A percentile compares a stretch with the other conserved stretches of the same genome.
Conservation (phyloP, 2,113 vertebrate species). For the Daboia siamensis region DNA sequence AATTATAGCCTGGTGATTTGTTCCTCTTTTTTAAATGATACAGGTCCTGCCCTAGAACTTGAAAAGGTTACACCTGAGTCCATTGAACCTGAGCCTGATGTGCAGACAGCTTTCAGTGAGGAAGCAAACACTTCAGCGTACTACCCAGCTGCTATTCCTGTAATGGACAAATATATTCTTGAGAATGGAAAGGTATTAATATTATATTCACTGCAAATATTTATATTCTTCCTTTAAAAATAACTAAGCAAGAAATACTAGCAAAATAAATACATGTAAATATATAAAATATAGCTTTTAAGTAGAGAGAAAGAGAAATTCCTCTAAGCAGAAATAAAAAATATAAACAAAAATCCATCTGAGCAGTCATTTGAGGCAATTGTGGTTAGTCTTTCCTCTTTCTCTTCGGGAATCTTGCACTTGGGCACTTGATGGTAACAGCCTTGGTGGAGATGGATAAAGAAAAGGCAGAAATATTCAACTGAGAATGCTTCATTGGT, state of each 20-base stretch:
- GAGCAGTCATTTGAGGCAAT: neutral
- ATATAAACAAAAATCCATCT: neutral
- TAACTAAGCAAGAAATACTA: neutral
- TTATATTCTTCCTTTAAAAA: neutral
- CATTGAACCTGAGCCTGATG: constrained; percentile 76
- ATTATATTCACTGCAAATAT: neutral
- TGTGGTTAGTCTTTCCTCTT: neutral
- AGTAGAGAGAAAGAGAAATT: neutral
- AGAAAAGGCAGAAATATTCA: neutral
- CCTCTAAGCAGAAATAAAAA: neutral
- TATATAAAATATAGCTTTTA: neutral
- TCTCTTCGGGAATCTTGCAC: neutral
- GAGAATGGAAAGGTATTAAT: constrained; percentile 83
- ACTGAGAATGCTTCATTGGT: neutral
- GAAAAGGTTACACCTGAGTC: constrained; percentile 79
- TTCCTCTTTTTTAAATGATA: constrained; percentile 75
- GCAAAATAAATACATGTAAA: neutral
- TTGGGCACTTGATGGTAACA: neutral
- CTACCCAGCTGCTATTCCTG: constrained; percentile 76
- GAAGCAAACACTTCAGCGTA: constrained; percentile 82
- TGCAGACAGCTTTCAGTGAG: constrained; percentile 77
- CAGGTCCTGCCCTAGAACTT: constrained; percentile 80
- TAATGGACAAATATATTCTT: constrained; percentile 84
- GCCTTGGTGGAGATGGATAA: neutral
- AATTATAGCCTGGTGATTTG: constrained; percentile 66